Conservation (phyloP, 2,888 invertebrate genomes). For the Drosophila seclusa region DNA sequence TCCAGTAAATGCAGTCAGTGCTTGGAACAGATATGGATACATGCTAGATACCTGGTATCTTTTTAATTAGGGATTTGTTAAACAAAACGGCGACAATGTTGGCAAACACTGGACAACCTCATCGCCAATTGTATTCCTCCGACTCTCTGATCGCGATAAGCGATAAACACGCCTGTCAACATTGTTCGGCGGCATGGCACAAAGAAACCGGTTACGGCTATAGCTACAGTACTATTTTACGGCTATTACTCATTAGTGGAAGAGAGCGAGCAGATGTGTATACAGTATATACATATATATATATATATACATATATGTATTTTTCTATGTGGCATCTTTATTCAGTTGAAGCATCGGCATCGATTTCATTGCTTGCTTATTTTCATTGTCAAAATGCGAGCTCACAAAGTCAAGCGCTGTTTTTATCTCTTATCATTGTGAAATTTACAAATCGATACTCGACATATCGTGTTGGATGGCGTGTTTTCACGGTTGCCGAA, state of each 20-base stretch:
- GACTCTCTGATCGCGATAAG: constrained; percentile 63
- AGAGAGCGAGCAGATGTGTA: constrained; percentile 1
- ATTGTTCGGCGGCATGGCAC: constrained; percentile 63
- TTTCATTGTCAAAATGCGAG: constrained; percentile 72
- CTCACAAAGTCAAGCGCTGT: constrained; percentile 55
- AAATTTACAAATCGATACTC: constrained; percentile 82
- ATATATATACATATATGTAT: background rate
- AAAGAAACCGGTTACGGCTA: constrained; percentile 49
- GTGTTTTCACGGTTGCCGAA: constrained; percentile 41
- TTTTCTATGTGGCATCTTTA: constrained; percentile 26
- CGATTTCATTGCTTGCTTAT: constrained; percentile 50
- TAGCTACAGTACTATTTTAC: constrained; percentile 22
- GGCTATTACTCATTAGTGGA: constrained; percentile 15
- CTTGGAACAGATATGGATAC: background rate
- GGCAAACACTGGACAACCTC: constrained; percentile 49
- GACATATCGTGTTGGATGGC: constrained; percentile 66
- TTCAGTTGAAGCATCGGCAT: constrained; percentile 30
- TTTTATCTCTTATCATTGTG: constrained; percentile 70
- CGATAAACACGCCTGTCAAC: constrained; percentile 60
- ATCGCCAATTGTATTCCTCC: constrained; percentile 45
- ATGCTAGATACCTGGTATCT: constrained; percentile 22
- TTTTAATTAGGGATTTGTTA: constrained; percentile 78
- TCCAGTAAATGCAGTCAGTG: background rate
- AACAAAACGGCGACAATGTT: constrained; percentile 52
- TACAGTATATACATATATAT: background rate